These are phyloP conservation scores for Argyrosomus japonicus DNA, from an alignment of 2,113 vertebrate genomes.

Conservation along the genomic window DNA sequence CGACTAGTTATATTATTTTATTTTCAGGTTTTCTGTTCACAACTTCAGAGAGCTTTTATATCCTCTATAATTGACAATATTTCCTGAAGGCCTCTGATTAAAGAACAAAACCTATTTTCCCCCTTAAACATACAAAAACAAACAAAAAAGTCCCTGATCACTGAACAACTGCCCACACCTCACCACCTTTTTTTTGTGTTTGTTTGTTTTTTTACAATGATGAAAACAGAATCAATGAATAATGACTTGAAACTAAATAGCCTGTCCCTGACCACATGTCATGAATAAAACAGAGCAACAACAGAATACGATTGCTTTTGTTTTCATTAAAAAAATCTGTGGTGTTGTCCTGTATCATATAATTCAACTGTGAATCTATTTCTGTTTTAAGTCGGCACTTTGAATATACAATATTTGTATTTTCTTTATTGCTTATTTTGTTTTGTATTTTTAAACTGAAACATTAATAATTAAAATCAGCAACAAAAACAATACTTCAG, in stretches of 20 bases:
- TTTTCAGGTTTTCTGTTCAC: neutral
- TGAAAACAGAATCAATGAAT: slow-evolving; percentile 1
- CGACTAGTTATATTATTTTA: neutral
- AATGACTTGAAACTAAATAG: neutral
- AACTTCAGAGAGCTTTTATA: too few species aligned
- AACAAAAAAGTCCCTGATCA: neutral
- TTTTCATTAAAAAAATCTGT: neutral
- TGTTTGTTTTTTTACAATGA: neutral
- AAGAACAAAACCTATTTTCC: neutral
- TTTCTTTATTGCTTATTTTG: neutral
- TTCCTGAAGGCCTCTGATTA: neutral
- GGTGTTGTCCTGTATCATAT: neutral
- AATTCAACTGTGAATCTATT: neutral
- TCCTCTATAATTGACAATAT: neutral
- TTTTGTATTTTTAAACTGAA: neutral
- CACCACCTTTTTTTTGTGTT: too few species aligned
- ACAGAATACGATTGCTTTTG: neutral
- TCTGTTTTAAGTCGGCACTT: neutral
- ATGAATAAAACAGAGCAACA: slow-evolving; percentile 4
- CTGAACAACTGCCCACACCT: neutral
- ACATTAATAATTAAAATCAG: neutral
- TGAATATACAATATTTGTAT: neutral
- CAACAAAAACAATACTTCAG: neutral
- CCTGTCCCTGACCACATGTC: neutral
- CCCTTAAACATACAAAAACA: too few species aligned